phyloP scores from a whole-genome alignment of 2,888 invertebrate genomes.

The Coenonympha glycerion region DNA sequence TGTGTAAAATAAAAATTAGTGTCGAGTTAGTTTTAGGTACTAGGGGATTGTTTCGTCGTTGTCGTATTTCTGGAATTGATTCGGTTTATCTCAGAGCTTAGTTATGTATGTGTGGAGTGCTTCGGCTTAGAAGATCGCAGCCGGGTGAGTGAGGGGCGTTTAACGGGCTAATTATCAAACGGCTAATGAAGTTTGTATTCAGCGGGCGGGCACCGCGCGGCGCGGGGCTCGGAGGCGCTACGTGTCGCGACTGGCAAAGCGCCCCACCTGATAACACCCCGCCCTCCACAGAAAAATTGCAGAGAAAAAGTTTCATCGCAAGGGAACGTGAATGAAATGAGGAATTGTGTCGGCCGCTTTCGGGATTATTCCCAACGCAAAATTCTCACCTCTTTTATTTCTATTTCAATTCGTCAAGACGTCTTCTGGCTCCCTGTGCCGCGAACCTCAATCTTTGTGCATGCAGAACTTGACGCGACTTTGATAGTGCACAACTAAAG shows the following conservation, averaged over 20 bases:
- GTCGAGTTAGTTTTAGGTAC: too few species aligned
- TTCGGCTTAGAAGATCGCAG: slow-evolving; percentile 52
- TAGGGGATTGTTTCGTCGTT: slow-evolving; percentile 1
- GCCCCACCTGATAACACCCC: slow-evolving; percentile 73
- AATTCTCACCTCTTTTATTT: slow-evolving; percentile 66
- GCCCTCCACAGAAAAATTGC: slow-evolving; percentile 74
- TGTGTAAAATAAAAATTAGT: too few species aligned
- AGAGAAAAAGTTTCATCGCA: slow-evolving; percentile 77
- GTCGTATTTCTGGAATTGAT: slow-evolving; percentile 17
- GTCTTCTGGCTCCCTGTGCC: slow-evolving; percentile 42
- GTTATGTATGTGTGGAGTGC: slow-evolving; percentile 34
- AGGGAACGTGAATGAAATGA: slow-evolving; percentile 76
- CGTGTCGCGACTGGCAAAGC: slow-evolving; percentile 69
- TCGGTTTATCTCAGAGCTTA: slow-evolving; percentile 16
- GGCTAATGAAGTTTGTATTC: slow-evolving; percentile 77
- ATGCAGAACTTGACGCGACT: slow-evolving; percentile 14
- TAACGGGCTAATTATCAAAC: slow-evolving; percentile 77
- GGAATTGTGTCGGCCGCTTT: slow-evolving; percentile 72
- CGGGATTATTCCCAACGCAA: slow-evolving; percentile 69
- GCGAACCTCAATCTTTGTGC: slow-evolving; percentile 29
- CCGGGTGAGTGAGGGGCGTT: slow-evolving; percentile 67
- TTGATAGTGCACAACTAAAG: slow-evolving; percentile 16
- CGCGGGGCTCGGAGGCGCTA: slow-evolving; percentile 56
- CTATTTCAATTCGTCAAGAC: slow-evolving; percentile 65
- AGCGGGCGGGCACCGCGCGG: slow-evolving; percentile 60